phyloP scores from a whole-genome alignment of 1,140 invertebrate species.

The Pogonomyrmex californicus region DNA sequence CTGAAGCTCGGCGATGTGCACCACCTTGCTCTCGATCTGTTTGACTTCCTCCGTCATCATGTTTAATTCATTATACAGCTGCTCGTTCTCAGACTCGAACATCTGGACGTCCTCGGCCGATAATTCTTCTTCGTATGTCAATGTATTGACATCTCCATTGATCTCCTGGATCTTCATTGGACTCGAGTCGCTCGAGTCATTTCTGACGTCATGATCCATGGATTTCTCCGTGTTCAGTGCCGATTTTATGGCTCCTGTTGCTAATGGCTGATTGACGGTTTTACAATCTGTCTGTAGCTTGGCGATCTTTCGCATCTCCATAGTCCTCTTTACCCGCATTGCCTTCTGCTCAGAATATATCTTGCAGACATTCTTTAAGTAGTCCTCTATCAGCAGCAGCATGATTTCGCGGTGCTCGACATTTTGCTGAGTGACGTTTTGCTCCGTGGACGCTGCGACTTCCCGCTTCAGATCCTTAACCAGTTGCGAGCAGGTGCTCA shows the following conservation, averaged over 20 bases:
- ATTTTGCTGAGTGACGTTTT: conserved; percentile 89
- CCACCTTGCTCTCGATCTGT: conserved; percentile 96
- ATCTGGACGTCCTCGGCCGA: conserved; percentile 96
- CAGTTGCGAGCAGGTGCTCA: conserved; percentile 92
- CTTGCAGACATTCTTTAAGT: conserved; percentile 94
- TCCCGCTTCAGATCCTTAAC: conserved; percentile 92
- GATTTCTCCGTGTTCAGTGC: conserved; percentile 80
- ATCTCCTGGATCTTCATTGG: conserved; percentile 83
- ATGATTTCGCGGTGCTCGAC: conserved; percentile 93
- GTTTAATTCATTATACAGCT: conserved; percentile 95
- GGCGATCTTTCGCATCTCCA: conserved; percentile 94
- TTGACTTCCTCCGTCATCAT: conserved; percentile 92
- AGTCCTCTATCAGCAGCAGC: conserved; percentile 91
- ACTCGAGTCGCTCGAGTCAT: conserved; percentile 74
- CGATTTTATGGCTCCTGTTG: neutral
- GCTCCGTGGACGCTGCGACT: conserved; percentile 82
- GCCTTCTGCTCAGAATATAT: conserved; percentile 96
- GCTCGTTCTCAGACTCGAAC: conserved; percentile 95
- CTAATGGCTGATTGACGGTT: neutral
- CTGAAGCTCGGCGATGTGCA: conserved; percentile 98
- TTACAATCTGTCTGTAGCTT: conserved; percentile 89
- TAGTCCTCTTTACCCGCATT: conserved; percentile 93
- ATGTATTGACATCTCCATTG: conserved; percentile 80
- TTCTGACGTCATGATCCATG: conserved; percentile 73
- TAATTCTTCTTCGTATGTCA: conserved; percentile 89